Percentiles rank a stretch among this genome's conserved stretches.
Conservation (phyloP, 2,888 invertebrate species). For the Trichogramma evanescens region DNA sequence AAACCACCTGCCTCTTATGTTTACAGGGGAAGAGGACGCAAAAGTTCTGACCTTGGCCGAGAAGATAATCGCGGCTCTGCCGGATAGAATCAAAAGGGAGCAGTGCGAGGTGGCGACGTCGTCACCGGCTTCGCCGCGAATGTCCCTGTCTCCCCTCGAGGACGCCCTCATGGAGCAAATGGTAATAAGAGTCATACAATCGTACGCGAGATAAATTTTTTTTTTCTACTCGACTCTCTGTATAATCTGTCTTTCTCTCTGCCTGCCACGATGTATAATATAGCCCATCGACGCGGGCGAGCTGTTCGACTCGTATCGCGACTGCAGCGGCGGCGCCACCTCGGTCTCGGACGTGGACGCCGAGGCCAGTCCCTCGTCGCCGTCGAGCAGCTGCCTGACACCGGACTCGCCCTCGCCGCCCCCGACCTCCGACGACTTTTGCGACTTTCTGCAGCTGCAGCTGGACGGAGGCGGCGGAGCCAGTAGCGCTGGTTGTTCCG, state of each 20-base stretch:
- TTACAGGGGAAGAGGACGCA: conserved; percentile 85
- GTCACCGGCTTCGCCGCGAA: conserved; percentile 41
- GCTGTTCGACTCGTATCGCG: conserved; percentile 45
- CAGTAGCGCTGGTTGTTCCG: conserved; percentile 1
- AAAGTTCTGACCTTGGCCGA: conserved; percentile 89
- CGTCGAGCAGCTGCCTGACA: conserved; percentile 56
- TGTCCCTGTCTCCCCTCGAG: conserved; percentile 42
- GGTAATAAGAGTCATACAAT: conserved; percentile 29
- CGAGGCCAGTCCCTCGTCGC: conserved; percentile 45
- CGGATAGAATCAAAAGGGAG: conserved; percentile 84
- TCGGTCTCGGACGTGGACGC: conserved; percentile 45
- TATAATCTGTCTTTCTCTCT: neutral
- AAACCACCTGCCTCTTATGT: conserved; percentile 21
- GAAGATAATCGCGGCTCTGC: conserved; percentile 97
- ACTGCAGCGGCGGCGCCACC: conserved; percentile 44
- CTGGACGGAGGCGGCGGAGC: conserved; percentile 35
- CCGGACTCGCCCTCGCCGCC: conserved; percentile 72
- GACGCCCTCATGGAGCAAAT: conserved; percentile 48
- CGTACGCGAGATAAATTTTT: neutral
- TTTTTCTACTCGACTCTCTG: neutral
- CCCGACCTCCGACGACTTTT: conserved; percentile 83
- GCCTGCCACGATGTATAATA: neutral
- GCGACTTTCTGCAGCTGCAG: conserved; percentile 76
- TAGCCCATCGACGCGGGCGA: conserved; percentile 44
- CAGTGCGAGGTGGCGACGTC: conserved; percentile 46